Conservation (phyloP, 2,797 vertebrate species). For the Chaenodraco wilsoni region DNA sequence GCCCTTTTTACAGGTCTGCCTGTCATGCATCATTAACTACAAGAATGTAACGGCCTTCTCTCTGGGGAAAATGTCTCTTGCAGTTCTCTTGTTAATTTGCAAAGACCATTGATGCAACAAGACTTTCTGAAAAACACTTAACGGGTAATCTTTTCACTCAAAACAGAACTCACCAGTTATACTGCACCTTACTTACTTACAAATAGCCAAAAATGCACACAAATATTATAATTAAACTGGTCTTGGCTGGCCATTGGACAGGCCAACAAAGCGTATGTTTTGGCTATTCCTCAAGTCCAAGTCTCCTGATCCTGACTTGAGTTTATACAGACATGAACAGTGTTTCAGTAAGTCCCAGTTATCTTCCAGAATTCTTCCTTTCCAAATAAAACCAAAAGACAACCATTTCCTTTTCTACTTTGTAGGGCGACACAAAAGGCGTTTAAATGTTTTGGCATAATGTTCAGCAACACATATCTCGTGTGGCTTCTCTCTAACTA, state of each 20-base stretch:
- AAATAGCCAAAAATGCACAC: not conserved
- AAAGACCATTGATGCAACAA: no score
- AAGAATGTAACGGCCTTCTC: no score
- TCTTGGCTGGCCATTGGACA: slow-evolving; percentile 4
- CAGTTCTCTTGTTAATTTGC: no score
- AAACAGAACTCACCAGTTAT: no score
- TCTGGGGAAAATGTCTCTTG: no score
- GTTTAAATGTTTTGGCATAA: slow-evolving; percentile 38
- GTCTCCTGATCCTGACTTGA: slow-evolving; percentile 24
- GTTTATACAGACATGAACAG: slow-evolving; percentile 4
- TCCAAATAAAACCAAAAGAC: slow-evolving; percentile 13
- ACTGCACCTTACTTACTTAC: no score
- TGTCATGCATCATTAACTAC: no score
- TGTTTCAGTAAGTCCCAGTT: not conserved
- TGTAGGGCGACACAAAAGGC: slow-evolving; percentile 16
- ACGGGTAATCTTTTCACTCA: no score
- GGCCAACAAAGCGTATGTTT: slow-evolving; percentile 2
- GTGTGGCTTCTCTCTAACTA: slow-evolving; percentile 17
- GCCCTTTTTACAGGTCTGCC: no score
- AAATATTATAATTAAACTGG: slow-evolving; percentile 2
- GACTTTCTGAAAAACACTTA: no score
- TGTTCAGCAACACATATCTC: slow-evolving; percentile 29
- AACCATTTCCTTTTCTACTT: slow-evolving; percentile 9
- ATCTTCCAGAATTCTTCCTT: slow-evolving; percentile 23
- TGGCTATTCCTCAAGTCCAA: not conserved